phyloP scores from a whole-genome alignment of 2,888 invertebrate species.

The Agonopterix heracliana region DNA sequence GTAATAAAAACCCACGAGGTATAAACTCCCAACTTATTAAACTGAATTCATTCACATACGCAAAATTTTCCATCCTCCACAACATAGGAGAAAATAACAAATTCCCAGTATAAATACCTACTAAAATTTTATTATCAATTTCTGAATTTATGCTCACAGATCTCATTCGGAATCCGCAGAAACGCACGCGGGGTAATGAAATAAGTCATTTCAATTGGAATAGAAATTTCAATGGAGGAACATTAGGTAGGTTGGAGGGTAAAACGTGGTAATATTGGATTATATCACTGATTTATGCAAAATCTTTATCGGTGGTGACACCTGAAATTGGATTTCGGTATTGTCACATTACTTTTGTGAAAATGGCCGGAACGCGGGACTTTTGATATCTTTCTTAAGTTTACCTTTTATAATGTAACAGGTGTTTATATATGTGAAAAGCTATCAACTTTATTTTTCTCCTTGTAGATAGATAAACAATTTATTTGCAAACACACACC shows the following conservation, averaged over 20 bases:
- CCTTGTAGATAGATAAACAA: too few species aligned
- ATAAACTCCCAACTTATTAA: too few species aligned
- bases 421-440: too few species aligned
- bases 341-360: slow-evolving; percentile 47
- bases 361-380: slow-evolving; percentile 5
- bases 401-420: too few species aligned
- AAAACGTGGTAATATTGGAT: slow-evolving; percentile 70
- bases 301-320: slow-evolving; percentile 68
- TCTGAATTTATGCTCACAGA: slow-evolving; percentile 58
- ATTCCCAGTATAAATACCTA: slow-evolving; percentile 44
- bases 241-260: slow-evolving; percentile 57
- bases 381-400: slow-evolving; percentile 2
- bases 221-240: slow-evolving; percentile 66
- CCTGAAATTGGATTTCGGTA: slow-evolving; percentile 67
- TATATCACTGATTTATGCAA: slow-evolving; percentile 73
- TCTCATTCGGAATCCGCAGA: slow-evolving; percentile 43
- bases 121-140: slow-evolving; percentile 70
- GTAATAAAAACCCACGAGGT: too few species aligned
- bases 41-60: background rate
- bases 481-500: too few species aligned
- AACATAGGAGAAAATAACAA: slow-evolving; percentile 30
- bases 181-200: slow-evolving; percentile 57
- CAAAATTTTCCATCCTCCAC: background rate
- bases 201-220: slow-evolving; percentile 75
- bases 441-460: too few species aligned